Base-by-base conservation (phyloP, 2,888 invertebrate genomes). In the Falcaria lacertinaria region DNA sequence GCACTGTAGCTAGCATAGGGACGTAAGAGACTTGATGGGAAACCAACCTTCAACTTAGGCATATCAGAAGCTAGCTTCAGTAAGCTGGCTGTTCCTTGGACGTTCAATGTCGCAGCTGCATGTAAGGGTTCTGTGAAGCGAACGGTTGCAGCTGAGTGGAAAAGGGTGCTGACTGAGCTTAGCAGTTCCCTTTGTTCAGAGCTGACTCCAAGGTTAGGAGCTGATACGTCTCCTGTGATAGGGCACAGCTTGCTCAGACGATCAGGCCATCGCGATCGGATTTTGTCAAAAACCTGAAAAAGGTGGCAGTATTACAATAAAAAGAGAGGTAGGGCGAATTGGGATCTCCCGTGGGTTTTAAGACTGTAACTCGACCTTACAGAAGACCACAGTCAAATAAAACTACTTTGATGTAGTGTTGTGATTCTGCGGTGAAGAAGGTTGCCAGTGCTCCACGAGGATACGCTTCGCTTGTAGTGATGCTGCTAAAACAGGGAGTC, bases 131-230 rank as follows among this genome's bases (percentile, higher is more conserved):
- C 98, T 60, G 98, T 96, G 75, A 99, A 99, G 61, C 95, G 93
- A 14, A 99, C 97, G 0, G 98, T 98, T 0, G 98, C 98, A 0
- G 98, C 99, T 15, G 97, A 96, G 78, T 99, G 98, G 80, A 98
- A 97, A 42, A 98, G 95, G 11, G 96, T 91, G 32, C 96, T 93
- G 11, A 97, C 95, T 37, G 93, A 91, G 4, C 92, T 90, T 13
- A 96, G 74, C 48, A 91, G 81, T 34, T 82, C 80, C 41, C 92
- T 91, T 68, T 96, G 95, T 3, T 91, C 89, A 0, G 89, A 77
- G 45, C 90, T 91, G 39, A 97, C 91, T 7, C 96, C 96, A 17
- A 96, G 82, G 50, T 92, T 91, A 0, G 93, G 91, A 14, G 92
- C 84, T 0, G 93, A 91, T 1, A 97, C 95, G 73, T 97, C 97